Percentiles rank a stretch among this genome's conserved stretches.
phyloP scores from a whole-genome alignment of 2,888 invertebrate genomes.

The Folsomia manolachei region DNA sequence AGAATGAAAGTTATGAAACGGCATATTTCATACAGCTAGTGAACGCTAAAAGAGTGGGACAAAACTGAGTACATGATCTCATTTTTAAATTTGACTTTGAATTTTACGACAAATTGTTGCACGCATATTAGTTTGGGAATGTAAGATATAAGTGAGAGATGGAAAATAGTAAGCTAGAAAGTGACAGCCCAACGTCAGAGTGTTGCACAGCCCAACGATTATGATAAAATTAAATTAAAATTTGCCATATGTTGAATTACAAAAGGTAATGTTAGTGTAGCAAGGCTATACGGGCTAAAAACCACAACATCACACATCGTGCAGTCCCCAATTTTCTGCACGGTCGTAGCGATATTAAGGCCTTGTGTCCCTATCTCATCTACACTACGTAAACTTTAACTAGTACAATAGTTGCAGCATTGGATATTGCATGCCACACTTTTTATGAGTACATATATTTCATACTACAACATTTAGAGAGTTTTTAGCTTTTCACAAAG shows the following conservation, averaged over 20 bases:
- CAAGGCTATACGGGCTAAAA: background rate
- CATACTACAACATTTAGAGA: no score
- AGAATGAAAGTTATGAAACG: background rate
- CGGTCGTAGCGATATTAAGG: background rate
- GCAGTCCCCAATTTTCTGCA: background rate
- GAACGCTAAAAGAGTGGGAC: background rate
- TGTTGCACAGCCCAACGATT: no score
- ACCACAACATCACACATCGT: background rate
- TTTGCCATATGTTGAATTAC: no score
- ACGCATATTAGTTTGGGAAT: background rate
- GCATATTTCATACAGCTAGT: no score
- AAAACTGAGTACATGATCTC: background rate
- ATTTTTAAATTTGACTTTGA: background rate
- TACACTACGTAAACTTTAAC: no score
- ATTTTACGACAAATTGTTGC: background rate
- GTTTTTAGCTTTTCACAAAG: no score
- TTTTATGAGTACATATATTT: no score
- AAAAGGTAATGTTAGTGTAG: background rate
- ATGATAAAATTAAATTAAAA: no score
- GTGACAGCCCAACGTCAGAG: background rate
- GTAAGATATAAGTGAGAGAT: background rate
- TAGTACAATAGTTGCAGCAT: no score
- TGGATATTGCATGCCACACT: no score
- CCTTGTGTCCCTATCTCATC: background rate
- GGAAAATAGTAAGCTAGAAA: background rate